These are phyloP conservation scores for Hecatera dysodea DNA, from an alignment of 2,888 invertebrate genomes.

Conservation along the genomic window DNA sequence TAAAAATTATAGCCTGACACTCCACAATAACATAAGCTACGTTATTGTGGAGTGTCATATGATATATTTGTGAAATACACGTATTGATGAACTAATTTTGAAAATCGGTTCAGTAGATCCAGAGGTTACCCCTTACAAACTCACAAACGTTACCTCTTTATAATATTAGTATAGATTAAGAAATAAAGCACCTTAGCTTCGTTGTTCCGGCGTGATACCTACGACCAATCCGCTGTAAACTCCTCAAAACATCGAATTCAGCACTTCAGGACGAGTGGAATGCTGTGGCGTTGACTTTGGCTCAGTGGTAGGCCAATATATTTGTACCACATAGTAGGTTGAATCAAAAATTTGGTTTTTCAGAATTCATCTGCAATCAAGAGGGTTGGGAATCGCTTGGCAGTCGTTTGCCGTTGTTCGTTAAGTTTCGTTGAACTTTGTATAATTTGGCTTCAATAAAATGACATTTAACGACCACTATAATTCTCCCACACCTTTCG, in stretches of 20 bases:
- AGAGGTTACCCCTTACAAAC: too few species aligned
- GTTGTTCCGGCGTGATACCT: not conserved
- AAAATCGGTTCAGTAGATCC: too few species aligned
- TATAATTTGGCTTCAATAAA: not conserved
- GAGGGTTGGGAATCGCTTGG: not conserved
- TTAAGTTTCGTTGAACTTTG: slow-evolving; percentile 11
- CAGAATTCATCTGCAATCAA: not conserved
- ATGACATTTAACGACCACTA: slow-evolving; percentile 12
- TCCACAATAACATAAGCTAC: too few species aligned
- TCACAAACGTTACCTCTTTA: too few species aligned
- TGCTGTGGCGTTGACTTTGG: not conserved
- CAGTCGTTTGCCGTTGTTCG: not conserved
- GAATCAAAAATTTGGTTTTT: not conserved
- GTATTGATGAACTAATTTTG: too few species aligned
- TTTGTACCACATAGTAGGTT: too few species aligned
- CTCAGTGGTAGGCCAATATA: not conserved
- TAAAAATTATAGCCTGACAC: too few species aligned
- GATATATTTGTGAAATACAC: too few species aligned
- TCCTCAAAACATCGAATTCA: not conserved
- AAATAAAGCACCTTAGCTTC: not conserved
- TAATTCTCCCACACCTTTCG: slow-evolving; percentile 18
- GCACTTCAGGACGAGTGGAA: not conserved
- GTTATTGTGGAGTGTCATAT: too few species aligned
- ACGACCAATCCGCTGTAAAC: too few species aligned
- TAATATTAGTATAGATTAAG: too few species aligned